These are phyloP conservation scores for Otolemur crassicaudatus DNA, from an alignment of 2,797 vertebrate genomes.

Conservation along the genomic window DNA sequence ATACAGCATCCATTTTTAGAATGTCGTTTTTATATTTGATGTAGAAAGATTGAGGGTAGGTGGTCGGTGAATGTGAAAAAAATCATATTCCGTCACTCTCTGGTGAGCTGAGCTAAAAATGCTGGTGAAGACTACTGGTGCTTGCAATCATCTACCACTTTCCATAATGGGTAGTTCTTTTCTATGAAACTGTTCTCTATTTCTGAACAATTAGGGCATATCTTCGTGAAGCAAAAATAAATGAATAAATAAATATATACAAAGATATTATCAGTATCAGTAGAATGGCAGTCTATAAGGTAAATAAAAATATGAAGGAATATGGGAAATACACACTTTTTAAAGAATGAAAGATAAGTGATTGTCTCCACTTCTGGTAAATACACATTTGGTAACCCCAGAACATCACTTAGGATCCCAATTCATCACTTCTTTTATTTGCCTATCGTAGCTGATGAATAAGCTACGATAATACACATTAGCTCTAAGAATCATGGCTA, in stretches of 20 bases:
- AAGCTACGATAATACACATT: not conserved
- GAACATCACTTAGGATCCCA: not conserved
- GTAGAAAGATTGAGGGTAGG: not conserved
- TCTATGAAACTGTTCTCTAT: not conserved
- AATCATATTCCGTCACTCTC: not conserved
- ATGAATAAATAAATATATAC: not conserved
- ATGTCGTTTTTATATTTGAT: not conserved
- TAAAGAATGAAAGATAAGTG: not conserved
- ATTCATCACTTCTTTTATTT: not conserved
- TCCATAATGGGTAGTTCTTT: not conserved
- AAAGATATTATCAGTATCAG: not conserved
- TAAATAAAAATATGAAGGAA: not conserved
- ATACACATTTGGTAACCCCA: not conserved
- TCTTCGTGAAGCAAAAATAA: not conserved
- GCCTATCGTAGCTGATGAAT: not conserved
- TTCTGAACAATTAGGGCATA: not conserved
- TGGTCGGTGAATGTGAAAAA: not conserved
- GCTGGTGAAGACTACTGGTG: not conserved
- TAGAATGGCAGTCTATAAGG: not conserved
- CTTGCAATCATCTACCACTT: not conserved
- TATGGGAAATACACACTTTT: not conserved
- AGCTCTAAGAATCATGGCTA: constrained; percentile 25
- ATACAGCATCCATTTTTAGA: not conserved
- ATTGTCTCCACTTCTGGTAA: not conserved
- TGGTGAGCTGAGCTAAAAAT: not conserved